Base-by-base conservation (phyloP, 1,140 invertebrate genomes). In the Coptotermes formosanus region DNA sequence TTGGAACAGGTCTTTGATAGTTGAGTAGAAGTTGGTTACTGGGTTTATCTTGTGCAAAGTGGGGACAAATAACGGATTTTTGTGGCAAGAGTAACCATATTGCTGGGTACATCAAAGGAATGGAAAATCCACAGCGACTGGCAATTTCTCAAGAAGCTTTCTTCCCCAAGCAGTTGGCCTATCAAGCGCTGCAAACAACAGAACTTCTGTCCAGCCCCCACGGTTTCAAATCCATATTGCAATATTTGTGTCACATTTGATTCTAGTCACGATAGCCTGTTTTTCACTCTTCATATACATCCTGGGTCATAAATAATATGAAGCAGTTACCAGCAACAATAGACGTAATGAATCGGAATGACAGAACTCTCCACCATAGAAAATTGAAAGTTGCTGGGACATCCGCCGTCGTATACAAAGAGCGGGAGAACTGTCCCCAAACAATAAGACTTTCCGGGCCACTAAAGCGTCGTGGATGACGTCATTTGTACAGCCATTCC, bases 381-480 rank as follows among this genome's bases (percentile, higher is more conserved):
- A 69, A 69, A 69, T 69, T 69, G 64, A 69, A 69, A 69, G 64
- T 69, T 12, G n/a, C 64, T n/a, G 64, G 25, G 21, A 69, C 64
- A 69, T n/a, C 64, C 19, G 64, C 3, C 7, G 64, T 12, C 64
- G n/a, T n/a, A n/a, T 69, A 9, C 7, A 64, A 16, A 7, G 16
- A 3, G 59, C 59, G 59, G 4, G 59, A 25, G 59, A 19, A 69
- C 25, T 30, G 64, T 69, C 64, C 23, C n/a, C 64, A n/a, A 8
- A 69, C 64, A 69, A 69, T 69, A 69, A 69, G 64, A 69, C n/a
- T 69, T 69, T 69, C 64, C 64, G 64, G 64, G 64, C 64, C 64
- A 69, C 64, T 69, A 69, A 69, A 69, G 64, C 64, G 23, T 25
- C n/a, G n/a, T 30, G 64, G 23, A 69, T 69, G 64, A 69, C 64